These are phyloP conservation scores for Pachypanchax playfairii DNA, from an alignment of 2,113 vertebrate genomes.

Conservation along the genomic window DNA sequence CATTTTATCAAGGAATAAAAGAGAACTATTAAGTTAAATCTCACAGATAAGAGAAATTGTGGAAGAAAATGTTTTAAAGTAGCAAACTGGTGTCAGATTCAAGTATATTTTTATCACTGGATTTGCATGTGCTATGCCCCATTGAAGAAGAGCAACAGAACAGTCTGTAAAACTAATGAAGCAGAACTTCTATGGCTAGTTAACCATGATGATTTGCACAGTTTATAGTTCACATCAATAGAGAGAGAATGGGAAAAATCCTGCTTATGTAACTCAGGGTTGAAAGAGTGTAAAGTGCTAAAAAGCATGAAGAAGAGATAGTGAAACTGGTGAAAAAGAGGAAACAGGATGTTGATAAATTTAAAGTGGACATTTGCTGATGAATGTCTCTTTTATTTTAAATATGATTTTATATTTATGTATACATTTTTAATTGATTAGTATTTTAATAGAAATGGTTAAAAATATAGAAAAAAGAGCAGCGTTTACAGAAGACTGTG, in stretches of 20 bases:
- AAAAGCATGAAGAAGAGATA: slow-evolving; percentile 38
- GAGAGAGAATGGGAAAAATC: slow-evolving; percentile 46
- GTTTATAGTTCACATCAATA: slow-evolving; percentile 51
- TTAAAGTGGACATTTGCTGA: background rate
- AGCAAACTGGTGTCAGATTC: slow-evolving; percentile 14
- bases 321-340: slow-evolving; percentile 53
- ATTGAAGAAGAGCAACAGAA: slow-evolving; percentile 9
- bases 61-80: slow-evolving; percentile 49
- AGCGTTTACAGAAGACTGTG: background rate
- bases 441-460: background rate
- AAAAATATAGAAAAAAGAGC: background rate
- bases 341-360: slow-evolving; percentile 21
- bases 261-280: slow-evolving; percentile 56
- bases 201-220: slow-evolving; percentile 48
- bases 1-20: background rate
- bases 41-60: slow-evolving; percentile 17
- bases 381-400: background rate
- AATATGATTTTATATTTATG: background rate
- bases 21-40: background rate
- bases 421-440: background rate
- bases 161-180: slow-evolving; percentile 19
- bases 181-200: slow-evolving; percentile 51
- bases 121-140: slow-evolving; percentile 61
- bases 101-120: slow-evolving; percentile 45
- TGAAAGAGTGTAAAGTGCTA: slow-evolving; percentile 31